A percentile compares a stretch with the other conserved stretches of the same genome.
Evolutionary conservation across 1,140 invertebrate species (phyloP).

Genomic region (Conus betulinus): DNA sequence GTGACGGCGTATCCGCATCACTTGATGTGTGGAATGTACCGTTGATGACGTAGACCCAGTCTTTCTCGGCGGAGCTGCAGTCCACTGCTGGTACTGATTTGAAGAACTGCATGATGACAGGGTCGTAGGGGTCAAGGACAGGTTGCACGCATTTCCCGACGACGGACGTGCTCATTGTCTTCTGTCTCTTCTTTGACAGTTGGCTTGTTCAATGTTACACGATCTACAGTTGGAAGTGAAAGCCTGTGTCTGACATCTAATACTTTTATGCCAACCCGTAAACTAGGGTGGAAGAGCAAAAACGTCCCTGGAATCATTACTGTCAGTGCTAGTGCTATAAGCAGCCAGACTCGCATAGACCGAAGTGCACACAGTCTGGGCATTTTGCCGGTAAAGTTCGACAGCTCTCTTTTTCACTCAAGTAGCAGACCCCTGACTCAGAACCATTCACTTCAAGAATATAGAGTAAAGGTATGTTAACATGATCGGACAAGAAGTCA

Average conservation of each 20-base stretch:
- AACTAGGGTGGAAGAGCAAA: background rate
- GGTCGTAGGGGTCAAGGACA: constrained; percentile 80
- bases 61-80: constrained; percentile 77
- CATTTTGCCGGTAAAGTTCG: too few relatives aligned
- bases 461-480: too few relatives aligned
- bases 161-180: background rate
- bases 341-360: too few relatives aligned
- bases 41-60: constrained; percentile 57
- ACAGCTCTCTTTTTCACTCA: too few relatives aligned
- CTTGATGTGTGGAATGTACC: constrained; percentile 50
- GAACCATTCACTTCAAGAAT: too few relatives aligned
- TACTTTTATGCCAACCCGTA: background rate
- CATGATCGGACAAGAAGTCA: too few relatives aligned
- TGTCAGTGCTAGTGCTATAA: background rate
- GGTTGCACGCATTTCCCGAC: constrained; percentile 81
- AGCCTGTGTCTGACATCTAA: background rate
- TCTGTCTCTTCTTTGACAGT: background rate
- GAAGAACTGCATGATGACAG: constrained; percentile 83
- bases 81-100: constrained; percentile 79
- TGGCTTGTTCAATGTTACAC: background rate
- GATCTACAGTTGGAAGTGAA: background rate
- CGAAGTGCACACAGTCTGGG: too few relatives aligned
- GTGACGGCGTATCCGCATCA: constrained; percentile 29
- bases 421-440: too few relatives aligned
- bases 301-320: background rate